Percentiles rank a stretch among this genome's conserved stretches.
These are phyloP conservation scores for Sycophila sp. DNA, from an alignment of 1,140 invertebrate genomes.

Conservation along the genomic window DNA sequence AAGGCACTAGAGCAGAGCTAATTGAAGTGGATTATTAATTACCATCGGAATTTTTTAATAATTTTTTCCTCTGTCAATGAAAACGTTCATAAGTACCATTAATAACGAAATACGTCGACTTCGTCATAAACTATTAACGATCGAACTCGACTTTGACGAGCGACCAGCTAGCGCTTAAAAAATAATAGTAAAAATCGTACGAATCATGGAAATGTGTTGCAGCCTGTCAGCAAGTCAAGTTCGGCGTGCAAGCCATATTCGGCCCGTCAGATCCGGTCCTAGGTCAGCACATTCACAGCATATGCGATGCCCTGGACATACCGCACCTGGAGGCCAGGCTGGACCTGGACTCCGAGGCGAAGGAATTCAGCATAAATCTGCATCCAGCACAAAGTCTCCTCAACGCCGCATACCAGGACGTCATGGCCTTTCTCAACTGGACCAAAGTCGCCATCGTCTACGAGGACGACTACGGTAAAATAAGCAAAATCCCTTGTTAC, in stretches of 20 bases:
- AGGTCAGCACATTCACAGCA: conserved; percentile 75
- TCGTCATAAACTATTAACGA: too few relatives aligned
- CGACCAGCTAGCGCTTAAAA: too few relatives aligned
- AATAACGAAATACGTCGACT: too few relatives aligned
- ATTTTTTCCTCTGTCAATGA: too few relatives aligned
- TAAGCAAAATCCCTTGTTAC: conserved; percentile 18
- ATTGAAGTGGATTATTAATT: too few relatives aligned
- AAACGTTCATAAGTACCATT: too few relatives aligned
- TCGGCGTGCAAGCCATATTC: conserved; percentile 74
- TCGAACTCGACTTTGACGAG: too few relatives aligned
- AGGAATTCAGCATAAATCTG: conserved; percentile 82
- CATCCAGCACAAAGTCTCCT: conserved; percentile 87
- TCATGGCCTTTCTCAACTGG: conserved; percentile 92
- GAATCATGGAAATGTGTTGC: conserved; percentile 33
- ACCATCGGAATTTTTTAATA: too few relatives aligned
- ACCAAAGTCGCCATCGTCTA: conserved; percentile 93
- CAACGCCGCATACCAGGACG: conserved; percentile 85
- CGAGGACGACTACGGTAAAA: conserved; percentile 79
- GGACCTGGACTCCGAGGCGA: conserved; percentile 67
- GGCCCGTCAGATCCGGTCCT: conserved; percentile 73
- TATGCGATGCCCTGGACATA: conserved; percentile 77
- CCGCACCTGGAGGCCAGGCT: conserved; percentile 76
- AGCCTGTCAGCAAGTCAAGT: conserved; percentile 75
- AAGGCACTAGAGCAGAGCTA: too few relatives aligned
- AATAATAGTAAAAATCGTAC: neutral